These are phyloP conservation scores for Balanococcus diminutus DNA, from an alignment of 2,888 invertebrate species.

Conservation along the genomic window DNA sequence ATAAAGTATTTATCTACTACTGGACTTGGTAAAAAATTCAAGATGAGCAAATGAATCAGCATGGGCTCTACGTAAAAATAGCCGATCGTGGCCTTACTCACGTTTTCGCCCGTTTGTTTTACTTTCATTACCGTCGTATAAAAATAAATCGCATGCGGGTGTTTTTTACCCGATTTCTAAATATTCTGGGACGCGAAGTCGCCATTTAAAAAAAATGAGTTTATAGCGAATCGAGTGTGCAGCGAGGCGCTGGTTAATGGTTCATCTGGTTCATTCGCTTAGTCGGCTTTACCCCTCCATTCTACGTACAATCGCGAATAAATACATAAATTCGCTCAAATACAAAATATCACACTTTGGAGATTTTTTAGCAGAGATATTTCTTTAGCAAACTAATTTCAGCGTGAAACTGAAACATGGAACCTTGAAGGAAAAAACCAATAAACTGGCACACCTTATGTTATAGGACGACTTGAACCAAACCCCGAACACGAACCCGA, in stretches of 20 bases:
- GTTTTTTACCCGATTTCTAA: not conserved
- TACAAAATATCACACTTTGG: not conserved
- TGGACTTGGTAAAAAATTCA: too few species aligned
- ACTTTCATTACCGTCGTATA: not conserved
- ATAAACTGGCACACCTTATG: not conserved
- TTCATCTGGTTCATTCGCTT: not conserved
- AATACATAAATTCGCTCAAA: not conserved
- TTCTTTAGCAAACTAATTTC: not conserved
- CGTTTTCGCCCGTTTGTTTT: not conserved
- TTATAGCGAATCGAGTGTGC: not conserved
- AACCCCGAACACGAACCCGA: not conserved
- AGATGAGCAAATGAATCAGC: too few species aligned
- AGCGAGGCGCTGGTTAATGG: not conserved
- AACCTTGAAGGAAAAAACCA: not conserved
- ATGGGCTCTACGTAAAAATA: too few species aligned
- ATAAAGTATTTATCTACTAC: too few species aligned
- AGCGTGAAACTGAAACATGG: not conserved
- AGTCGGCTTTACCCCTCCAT: not conserved
- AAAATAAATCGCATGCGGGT: not conserved
- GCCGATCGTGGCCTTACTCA: not conserved
- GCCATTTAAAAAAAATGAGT: too few species aligned
- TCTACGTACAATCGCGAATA: too few species aligned
- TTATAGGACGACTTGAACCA: not conserved
- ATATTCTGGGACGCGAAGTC: not conserved
- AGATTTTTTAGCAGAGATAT: too few species aligned